Conservation (phyloP, 2,888 invertebrate species). For the Tinea pellionella region DNA sequence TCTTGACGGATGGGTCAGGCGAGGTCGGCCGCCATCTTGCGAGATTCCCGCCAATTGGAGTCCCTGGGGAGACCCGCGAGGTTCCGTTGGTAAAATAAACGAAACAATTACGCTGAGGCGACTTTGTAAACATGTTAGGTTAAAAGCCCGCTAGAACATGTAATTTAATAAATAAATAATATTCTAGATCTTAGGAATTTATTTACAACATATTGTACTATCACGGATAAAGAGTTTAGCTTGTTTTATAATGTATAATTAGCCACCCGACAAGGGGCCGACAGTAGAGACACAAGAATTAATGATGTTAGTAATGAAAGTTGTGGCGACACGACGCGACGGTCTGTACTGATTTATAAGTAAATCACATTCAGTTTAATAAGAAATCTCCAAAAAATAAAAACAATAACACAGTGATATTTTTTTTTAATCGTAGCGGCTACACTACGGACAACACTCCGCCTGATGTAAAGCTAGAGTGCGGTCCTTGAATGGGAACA, state of each 20-base stretch:
- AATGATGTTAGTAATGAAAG: neutral
- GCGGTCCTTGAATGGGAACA: too few species aligned
- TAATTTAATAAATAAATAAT: slow-evolving; percentile 31
- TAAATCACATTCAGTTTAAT: neutral
- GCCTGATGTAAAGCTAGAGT: too few species aligned
- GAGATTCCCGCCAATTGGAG: slow-evolving; percentile 46
- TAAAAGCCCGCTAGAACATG: slow-evolving; percentile 30
- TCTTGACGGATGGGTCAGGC: slow-evolving; percentile 63
- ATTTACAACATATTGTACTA: neutral
- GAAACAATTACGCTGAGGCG: slow-evolving; percentile 52
- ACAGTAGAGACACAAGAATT: neutral
- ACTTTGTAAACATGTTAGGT: slow-evolving; percentile 42
- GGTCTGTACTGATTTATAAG: neutral
- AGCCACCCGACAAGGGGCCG: neutral
- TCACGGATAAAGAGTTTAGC: neutral
- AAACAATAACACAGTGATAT: neutral
- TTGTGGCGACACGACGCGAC: neutral
- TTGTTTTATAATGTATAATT: neutral
- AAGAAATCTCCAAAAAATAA: neutral
- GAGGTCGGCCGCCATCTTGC: slow-evolving; percentile 60
- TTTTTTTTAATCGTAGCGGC: too few species aligned
- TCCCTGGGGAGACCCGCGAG: slow-evolving; percentile 36
- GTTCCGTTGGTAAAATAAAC: slow-evolving; percentile 42
- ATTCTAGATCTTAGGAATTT: neutral
- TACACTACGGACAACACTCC: too few species aligned